A percentile compares a stretch with the other conserved stretches of the same genome.
These are phyloP conservation scores for Recurvirostra avosetta DNA, from an alignment of 2,113 vertebrate genomes.

Conservation along the genomic window DNA sequence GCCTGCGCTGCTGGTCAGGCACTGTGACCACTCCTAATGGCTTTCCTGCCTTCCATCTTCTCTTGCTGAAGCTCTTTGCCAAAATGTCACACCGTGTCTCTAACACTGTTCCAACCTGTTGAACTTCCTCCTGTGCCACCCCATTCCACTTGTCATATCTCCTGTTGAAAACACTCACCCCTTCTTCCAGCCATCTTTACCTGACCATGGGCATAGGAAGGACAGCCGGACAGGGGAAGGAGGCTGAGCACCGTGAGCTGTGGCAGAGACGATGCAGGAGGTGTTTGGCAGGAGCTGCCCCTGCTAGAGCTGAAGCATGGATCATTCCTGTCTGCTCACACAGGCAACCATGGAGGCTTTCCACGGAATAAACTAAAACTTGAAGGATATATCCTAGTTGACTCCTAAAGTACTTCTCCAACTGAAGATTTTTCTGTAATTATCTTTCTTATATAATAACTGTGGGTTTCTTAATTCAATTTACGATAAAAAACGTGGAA, in stretches of 20 bases:
- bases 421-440: constrained; percentile 1
- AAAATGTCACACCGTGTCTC: not conserved
- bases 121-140: not conserved
- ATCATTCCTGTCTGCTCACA: not conserved
- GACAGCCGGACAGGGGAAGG: rapidly evolving
- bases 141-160: not conserved
- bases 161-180: not conserved
- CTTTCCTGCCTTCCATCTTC: not conserved
- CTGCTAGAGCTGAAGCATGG: not conserved
- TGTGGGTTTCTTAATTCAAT: not conserved
- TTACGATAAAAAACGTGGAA: constrained; percentile 6
- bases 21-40: not conserved
- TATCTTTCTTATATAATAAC: not conserved
- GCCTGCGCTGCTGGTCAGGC: not conserved
- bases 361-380: not conserved
- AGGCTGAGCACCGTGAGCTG: rapidly evolving
- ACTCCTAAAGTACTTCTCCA: not conserved
- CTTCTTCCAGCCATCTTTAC: not conserved
- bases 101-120: not conserved
- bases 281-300: not conserved
- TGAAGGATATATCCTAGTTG: not conserved
- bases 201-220: rapidly evolving
- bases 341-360: not conserved
- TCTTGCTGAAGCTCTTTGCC: not conserved
- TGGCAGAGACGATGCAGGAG: not conserved